Evolutionary conservation across 2,888 invertebrate species (phyloP).

Genomic region (Drosophila testacea): DNA sequence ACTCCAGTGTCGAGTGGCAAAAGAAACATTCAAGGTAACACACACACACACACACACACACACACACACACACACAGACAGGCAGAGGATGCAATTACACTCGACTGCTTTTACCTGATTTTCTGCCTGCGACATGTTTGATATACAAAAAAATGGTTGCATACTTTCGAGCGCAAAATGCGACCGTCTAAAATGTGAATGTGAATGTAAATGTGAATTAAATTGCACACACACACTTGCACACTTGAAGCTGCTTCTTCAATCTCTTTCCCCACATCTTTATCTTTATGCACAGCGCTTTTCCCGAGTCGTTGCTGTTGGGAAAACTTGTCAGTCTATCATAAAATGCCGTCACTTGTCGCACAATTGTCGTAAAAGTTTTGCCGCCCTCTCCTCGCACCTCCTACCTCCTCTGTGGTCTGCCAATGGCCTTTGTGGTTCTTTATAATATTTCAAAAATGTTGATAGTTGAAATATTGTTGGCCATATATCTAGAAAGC

Average conservation of each 20-base stretch:
- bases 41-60: constrained; percentile 22
- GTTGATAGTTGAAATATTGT: constrained; percentile 63
- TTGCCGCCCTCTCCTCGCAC: not conserved
- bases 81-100: constrained; percentile 39
- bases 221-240: constrained; percentile 46
- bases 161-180: constrained; percentile 64
- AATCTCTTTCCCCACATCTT: constrained; percentile 24
- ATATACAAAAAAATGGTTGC: constrained; percentile 69
- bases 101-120: constrained; percentile 47
- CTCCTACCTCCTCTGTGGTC: constrained; percentile 1
- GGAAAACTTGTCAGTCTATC: constrained; percentile 65
- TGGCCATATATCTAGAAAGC: constrained; percentile 36
- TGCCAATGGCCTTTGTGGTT: constrained; percentile 23
- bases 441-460: constrained; percentile 65
- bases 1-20: constrained; percentile 57
- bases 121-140: constrained; percentile 54
- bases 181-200: constrained; percentile 31
- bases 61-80: constrained; percentile 18
- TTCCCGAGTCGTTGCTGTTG: constrained; percentile 1
- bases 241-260: constrained; percentile 27
- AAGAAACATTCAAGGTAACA: constrained; percentile 62
- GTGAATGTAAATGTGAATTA: constrained; percentile 52
- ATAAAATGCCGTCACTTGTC: constrained; percentile 62
- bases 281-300: constrained; percentile 4
- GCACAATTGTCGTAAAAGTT: constrained; percentile 62